Percentiles rank a stretch among this genome's conserved stretches.
These are phyloP conservation scores for Nematopogon swammerdamellus DNA, from an alignment of 2,888 invertebrate genomes.

Conservation along the genomic window DNA sequence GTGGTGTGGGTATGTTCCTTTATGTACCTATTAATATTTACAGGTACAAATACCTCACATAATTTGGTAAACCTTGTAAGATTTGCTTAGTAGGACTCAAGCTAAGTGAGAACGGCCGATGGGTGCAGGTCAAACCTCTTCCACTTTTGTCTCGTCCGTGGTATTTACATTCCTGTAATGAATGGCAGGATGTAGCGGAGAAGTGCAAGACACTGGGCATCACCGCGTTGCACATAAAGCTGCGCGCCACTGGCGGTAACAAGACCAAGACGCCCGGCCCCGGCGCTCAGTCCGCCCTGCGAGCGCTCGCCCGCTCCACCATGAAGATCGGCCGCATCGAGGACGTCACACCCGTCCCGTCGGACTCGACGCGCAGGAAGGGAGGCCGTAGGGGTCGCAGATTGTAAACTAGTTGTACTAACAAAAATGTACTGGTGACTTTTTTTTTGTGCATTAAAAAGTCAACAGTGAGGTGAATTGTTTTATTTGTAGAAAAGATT, in stretches of 20 bases:
- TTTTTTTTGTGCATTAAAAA: not conserved
- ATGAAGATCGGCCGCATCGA: conserved; percentile 99
- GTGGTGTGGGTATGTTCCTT: no score
- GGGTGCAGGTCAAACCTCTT: no score
- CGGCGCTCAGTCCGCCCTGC: conserved; percentile 95
- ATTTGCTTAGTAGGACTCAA: no score
- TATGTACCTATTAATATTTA: no score
- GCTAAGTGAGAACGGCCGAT: no score
- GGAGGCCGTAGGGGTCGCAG: conserved; percentile 99
- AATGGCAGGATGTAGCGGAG: conserved; percentile 92
- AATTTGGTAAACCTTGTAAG: no score
- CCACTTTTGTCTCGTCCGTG: no score
- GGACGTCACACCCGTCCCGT: conserved; percentile 99
- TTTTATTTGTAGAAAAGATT: no score
- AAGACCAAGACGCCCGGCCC: conserved; percentile 98
- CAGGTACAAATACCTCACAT: no score
- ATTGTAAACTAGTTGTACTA: conserved; percentile 63
- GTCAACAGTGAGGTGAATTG: not conserved
- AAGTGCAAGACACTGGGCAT: conserved; percentile 97
- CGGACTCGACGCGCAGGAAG: conserved; percentile 99
- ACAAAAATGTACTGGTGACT: not conserved
- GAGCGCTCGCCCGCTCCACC: conserved; percentile 96
- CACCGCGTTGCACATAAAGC: conserved; percentile 96
- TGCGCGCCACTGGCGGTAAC: conserved; percentile 98
- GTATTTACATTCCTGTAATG: no score